Conservation (phyloP, 2,113 vertebrate species). For the Progne subis region DNA sequence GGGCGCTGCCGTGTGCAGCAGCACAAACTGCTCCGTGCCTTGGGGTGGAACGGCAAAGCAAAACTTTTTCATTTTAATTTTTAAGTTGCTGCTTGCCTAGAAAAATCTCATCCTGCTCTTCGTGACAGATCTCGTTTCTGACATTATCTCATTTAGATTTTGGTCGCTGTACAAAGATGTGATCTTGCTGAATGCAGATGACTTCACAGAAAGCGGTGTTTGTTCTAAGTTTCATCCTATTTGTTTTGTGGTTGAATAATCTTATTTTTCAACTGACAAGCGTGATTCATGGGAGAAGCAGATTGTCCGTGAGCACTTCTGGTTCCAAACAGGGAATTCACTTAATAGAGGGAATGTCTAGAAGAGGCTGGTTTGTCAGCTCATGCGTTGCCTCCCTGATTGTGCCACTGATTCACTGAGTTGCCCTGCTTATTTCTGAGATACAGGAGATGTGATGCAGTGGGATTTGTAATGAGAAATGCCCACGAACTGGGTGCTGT, state of each 20-base stretch:
- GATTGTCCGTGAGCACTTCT: not conserved
- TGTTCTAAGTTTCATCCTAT: slow-evolving; percentile 1
- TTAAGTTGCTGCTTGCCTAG: not conserved
- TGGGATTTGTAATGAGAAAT: not conserved
- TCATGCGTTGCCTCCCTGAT: not conserved
- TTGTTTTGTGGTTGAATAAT: slow-evolving; percentile 54
- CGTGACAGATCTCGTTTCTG: not conserved
- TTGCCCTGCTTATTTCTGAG: not conserved
- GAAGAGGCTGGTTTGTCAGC: not conserved
- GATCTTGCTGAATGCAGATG: not conserved
- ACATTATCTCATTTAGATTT: not conserved
- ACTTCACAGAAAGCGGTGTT: not conserved
- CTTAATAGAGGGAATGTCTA: not conserved
- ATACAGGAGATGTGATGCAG: not conserved
- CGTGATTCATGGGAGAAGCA: slow-evolving; percentile 12
- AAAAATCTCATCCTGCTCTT: not conserved
- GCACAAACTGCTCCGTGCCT: accelerated
- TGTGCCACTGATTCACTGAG: not conserved
- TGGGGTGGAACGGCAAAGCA: not conserved
- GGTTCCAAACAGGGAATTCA: not conserved
- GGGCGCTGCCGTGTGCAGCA: not conserved
- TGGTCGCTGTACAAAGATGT: not conserved
- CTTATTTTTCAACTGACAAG: slow-evolving; percentile 32
- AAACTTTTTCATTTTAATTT: not conserved
- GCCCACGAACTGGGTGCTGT: not conserved